Evolutionary conservation across 2,113 vertebrate genomes (phyloP), one percentile per base, ranked within the genome.

Genomic region (Chamaea fasciata): DNA sequence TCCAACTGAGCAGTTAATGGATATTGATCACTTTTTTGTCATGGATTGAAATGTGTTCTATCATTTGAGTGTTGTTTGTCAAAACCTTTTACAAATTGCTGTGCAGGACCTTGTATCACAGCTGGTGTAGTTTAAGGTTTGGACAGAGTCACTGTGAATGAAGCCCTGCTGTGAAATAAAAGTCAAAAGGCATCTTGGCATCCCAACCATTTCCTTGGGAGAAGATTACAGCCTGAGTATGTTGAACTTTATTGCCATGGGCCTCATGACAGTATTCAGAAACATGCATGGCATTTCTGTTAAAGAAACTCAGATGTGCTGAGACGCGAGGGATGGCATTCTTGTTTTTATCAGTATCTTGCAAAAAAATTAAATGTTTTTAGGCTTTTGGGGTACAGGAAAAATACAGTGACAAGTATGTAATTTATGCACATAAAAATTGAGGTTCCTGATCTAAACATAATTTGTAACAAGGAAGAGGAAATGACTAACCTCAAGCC

Each of bases 131-230:
- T 97, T 98, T 98, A 98, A 98, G 97, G 95, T 97, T 98, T 98
- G 98, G 98, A 98, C 97, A 97, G 95, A 97, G 96, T 97, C 96
- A 90, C 96, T 97, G 97, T 96, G 97, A 98, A 97, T 97, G 98
- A 98, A 98, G 96, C 97, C 98, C 98, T 98, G 98, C 98, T 99
- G 98, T 98, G 98, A 98, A 98, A 97, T 98, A 97, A 97, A 98
- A 98, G 98, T 98, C 98, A 96, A 96, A 98, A 98, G 98, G 97
- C 98, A 98, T 99, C 98, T 98, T 99, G 99, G 99, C 99, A 99
- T 99, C 98, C 98, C 98, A 99, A 98, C 98, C 98, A 99, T 99
- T 99, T 99, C 99, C 99, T 99, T 98, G 95, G 96, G 98, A 98
- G 98, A 98, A 98, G 98, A 99, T 99, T 99, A 98, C 98, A 98